Evolutionary conservation across 1,140 invertebrate species (phyloP), one percentile per base, ranked within the genome.

Genomic region (Yoshiicerus persimilis): DNA sequence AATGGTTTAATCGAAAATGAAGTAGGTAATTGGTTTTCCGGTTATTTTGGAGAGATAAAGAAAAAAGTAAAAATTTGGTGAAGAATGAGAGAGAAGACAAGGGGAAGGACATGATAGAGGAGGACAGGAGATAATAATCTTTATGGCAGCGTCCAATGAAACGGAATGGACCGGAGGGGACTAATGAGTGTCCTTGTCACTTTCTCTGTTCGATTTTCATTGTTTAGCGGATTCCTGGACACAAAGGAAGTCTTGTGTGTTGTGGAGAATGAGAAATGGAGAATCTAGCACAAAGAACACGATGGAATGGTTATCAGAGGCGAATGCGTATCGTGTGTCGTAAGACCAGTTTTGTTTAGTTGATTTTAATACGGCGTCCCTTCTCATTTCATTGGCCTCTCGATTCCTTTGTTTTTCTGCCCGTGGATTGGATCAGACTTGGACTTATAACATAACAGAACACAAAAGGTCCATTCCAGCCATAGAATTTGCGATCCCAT

Each of bases 181-280:
- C 75, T 80, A 80, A 80, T 80, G 75, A 80, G 75, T 80, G 75
- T 38, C 34, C 32, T 80, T 80, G 75, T 80, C 32, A 23, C 75
- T 80, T 56, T 70, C 25, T 70, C 66, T 32, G 20, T 56, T 56
- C 13, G 47, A 56, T 56, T 56, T 30, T 66, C 70, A 77, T 80
- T 80, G 75, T 80, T 80, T 36, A n/a, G 30, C 30, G 66, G 25
- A 70, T 30, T 23, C 34, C 32, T 5, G 47, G 47, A 56, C 47
- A 56, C 47, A 56, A n/a, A n/a, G 47, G 47, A n/a, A 56, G n/a
- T 0, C n/a, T 56, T 16, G 66, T 70, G 30, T 70, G 13, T 70
- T 47, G 30, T 70, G 30, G 13, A 70, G 13, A 16, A 70, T 70
- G 30, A n/a, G 66, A 70, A 70, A 70, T 30, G 66, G 25, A 30